Base-by-base conservation (phyloP, 2,888 invertebrate species). In the Caenorhabditis zanzibari region DNA sequence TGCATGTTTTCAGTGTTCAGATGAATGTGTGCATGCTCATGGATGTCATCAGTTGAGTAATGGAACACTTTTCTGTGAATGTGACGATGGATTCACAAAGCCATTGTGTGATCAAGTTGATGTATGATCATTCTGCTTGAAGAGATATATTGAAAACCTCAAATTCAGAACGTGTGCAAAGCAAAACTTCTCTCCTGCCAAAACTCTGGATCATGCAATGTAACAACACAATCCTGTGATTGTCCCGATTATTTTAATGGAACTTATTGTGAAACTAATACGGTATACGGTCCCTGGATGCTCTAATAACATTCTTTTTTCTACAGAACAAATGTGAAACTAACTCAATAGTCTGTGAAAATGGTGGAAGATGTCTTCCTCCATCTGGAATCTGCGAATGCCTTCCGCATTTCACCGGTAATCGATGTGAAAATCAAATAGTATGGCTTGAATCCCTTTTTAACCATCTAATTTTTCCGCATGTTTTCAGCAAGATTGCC, bases 1-100 rank as follows among this genome's bases (percentile, higher is more conserved):
- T 38, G 59, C 47, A 72, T 59, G 66, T 24, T 77, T 79, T 24
- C 66, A 81, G 81, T 81, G 81, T 49, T 69, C 54, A 61, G 63
- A 61, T n/a, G 19, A 69, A 28, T 81, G 81, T 64, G 35, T 47
- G 16, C 74, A 81, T 35, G 59, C 81, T 14, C 44, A 26, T 56
- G 81, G 74, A 24, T 81, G 81, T 10, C 22, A 7, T 22, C 58
- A 64, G 24, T 16, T 19, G 32, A 74, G 16, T 32, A 72, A 64
- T 52, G 61, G 56, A 26, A 44, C 68, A 10, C 10, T 75, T 2
- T 38, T 28, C 6, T 81, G 81, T 54, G 35, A 69, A 19, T 81
- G 81, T 44, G 32, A 44, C 22, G 32, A 52, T 32, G 81, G 81
- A 22, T 81, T 69, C 26, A 26, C 61, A n/a, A 32, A 47, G 2